Percentiles rank a stretch among this genome's conserved stretches.
Conservation (phyloP, 2,888 invertebrate genomes). For the Tineola bisselliella region DNA sequence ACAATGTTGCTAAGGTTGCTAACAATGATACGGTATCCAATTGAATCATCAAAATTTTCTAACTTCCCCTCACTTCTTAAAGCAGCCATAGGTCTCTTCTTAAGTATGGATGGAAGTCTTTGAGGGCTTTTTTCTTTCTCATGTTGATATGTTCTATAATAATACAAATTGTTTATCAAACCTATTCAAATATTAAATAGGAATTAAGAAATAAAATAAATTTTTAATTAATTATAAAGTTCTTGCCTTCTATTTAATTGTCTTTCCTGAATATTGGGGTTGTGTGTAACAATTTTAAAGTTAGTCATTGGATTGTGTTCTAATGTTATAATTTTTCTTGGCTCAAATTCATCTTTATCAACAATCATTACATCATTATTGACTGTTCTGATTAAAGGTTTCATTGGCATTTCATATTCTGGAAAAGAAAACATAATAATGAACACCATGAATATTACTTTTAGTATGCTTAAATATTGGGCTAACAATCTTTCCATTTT, state of each 20-base stretch:
- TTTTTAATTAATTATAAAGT: too few relatives aligned
- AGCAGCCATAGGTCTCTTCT: conserved; percentile 59
- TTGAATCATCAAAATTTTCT: conserved; percentile 46
- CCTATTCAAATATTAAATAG: too few relatives aligned
- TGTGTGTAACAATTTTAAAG: conserved; percentile 54
- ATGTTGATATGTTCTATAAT: conserved; percentile 29
- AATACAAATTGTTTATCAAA: too few relatives aligned
- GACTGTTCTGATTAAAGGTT: conserved; percentile 53
- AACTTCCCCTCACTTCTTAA: conserved; percentile 30
- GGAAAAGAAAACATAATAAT: neutral
- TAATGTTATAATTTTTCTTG: conserved; percentile 23
- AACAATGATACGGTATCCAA: conserved; percentile 87
- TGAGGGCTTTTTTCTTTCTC: conserved; percentile 51
- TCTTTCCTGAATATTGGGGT: conserved; percentile 34
- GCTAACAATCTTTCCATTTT: too few relatives aligned
- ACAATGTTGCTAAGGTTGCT: conserved; percentile 89
- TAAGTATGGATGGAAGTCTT: conserved; percentile 57
- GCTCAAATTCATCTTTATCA: conserved; percentile 32
- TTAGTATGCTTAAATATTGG: too few relatives aligned
- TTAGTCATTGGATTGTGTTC: conserved; percentile 37
- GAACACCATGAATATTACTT: too few relatives aligned
- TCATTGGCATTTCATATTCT: conserved; percentile 24
- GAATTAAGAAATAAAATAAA: too few relatives aligned
- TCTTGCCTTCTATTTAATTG: neutral
- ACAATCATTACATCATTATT: conserved; percentile 53